phyloP scores from a whole-genome alignment of 2,797 vertebrate species.

The Chromis chromis region DNA sequence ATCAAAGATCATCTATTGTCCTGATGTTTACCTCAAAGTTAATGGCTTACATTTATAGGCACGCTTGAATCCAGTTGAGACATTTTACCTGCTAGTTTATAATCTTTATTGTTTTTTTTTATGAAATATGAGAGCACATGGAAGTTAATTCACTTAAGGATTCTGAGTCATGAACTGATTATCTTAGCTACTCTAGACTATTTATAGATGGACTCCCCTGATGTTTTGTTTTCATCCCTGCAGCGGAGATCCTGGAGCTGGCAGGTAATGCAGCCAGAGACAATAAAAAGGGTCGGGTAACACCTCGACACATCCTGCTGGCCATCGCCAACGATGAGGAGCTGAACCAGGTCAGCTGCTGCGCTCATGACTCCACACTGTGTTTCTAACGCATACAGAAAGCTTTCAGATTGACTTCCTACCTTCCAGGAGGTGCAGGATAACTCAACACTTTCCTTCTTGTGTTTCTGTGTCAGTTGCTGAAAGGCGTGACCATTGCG shows the following conservation, averaged over 20 bases:
- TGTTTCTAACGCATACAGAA: not conserved
- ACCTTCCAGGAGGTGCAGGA: not conserved
- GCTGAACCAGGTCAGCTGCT: conserved; percentile 91
- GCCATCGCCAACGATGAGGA: conserved; percentile 98
- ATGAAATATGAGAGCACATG: not conserved
- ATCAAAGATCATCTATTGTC: not conserved
- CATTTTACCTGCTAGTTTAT: not conserved
- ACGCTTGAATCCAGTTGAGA: not conserved
- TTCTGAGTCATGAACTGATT: not conserved
- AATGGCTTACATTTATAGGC: not conserved
- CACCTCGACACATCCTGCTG: conserved; percentile 92
- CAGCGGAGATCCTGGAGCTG: conserved; percentile 98
- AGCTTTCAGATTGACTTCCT: not conserved
- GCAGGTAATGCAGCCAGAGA: conserved; percentile 98
- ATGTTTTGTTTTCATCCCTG: not conserved
- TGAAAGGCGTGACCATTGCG: conserved; percentile 98
- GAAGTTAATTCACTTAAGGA: not conserved
- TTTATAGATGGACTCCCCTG: not conserved
- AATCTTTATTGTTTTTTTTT: not conserved
- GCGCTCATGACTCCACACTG: not conserved
- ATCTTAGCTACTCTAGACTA: not conserved
- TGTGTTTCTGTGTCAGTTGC: conserved; percentile 81
- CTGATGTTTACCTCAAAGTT: not conserved
- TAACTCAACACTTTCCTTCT: not conserved
- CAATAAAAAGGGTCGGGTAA: conserved; percentile 99